Evolutionary conservation across 2,113 vertebrate species (phyloP).

Genomic region (Mesitornis unicolor): DNA sequence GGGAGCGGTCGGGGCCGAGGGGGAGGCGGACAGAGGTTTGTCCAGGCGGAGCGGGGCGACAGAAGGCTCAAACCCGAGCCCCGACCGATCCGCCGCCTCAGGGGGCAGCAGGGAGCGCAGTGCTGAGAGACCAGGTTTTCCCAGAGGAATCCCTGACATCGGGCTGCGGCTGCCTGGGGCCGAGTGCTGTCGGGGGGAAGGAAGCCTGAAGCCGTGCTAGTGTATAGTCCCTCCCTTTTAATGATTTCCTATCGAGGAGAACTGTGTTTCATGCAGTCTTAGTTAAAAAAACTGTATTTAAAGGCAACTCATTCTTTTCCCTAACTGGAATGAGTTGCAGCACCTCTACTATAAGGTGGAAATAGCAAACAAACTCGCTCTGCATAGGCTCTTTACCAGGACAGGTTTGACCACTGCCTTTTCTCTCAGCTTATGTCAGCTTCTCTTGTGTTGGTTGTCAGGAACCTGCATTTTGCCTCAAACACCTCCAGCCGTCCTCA

Average conservation of each 20-base stretch:
- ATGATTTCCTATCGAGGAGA: accelerated
- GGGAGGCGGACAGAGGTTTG: not conserved
- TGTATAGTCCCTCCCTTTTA: accelerated
- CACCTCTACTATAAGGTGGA: accelerated
- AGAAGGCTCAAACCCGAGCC: no score
- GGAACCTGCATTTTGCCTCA: not conserved
- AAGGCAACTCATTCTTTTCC: not conserved
- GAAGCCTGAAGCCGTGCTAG: not conserved
- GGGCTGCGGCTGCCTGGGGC: not conserved
- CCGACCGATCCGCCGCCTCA: accelerated
- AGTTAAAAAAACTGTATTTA: not conserved
- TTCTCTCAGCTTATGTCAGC: not conserved
- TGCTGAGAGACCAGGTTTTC: accelerated
- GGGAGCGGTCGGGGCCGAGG: not conserved
- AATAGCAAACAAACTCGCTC: not conserved
- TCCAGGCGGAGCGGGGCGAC: no score
- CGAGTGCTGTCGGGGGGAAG: accelerated
- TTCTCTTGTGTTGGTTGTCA: accelerated
- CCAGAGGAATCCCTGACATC: accelerated
- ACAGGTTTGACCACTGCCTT: accelerated
- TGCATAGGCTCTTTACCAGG: not conserved
- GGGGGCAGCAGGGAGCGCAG: accelerated
- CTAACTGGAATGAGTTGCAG: not conserved
- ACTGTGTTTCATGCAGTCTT: accelerated
- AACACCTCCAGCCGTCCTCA: accelerated